phyloP scores from a whole-genome alignment of 2,797 vertebrate genomes.

The Sphenopsis melanotis region DNA sequence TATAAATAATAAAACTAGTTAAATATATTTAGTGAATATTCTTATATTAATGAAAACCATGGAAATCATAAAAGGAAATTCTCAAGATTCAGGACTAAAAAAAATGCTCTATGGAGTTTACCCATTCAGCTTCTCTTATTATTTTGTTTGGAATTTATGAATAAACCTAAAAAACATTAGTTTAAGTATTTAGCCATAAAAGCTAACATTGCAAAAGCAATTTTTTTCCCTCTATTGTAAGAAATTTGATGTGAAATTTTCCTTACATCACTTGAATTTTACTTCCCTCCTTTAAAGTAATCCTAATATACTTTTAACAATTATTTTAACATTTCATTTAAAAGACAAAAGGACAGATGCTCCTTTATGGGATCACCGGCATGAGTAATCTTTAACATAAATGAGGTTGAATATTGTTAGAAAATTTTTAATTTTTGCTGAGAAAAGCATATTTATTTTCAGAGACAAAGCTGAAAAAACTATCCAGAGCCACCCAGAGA shows the following conservation, averaged over 20 bases:
- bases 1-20: neutral
- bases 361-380: neutral
- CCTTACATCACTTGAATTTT: neutral
- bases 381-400: neutral
- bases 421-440: neutral
- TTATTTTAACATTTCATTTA: neutral
- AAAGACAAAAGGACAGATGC: neutral
- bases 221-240: neutral
- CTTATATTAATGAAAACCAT: neutral
- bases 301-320: neutral
- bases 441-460: slow-evolving; percentile 11
- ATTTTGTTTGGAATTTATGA: neutral
- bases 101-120: neutral
- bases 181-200: neutral
- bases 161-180: neutral
- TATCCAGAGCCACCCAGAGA: neutral
- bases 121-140: neutral
- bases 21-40: neutral
- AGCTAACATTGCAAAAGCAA: neutral
- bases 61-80: neutral
- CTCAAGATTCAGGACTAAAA: neutral
- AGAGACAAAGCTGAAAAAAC: neutral
- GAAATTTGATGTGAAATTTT: neutral
- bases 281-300: neutral
- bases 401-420: neutral